phyloP scores from a whole-genome alignment of 2,797 vertebrate species.

The Clamator glandarius region DNA sequence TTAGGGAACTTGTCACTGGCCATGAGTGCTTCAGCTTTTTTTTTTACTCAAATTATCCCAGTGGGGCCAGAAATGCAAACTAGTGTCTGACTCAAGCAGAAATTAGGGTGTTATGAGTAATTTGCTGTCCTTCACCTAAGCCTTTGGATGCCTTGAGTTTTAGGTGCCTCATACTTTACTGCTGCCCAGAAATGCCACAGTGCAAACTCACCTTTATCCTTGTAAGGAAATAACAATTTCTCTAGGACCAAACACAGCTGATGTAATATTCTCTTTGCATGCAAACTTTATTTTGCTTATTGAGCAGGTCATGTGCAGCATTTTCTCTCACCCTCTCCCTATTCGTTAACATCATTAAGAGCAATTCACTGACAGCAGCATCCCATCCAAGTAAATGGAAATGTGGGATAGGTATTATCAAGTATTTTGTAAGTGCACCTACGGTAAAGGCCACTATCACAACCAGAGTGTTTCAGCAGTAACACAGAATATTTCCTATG shows the following conservation, averaged over 20 bases:
- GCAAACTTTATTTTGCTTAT: not conserved
- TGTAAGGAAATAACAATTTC: not conserved
- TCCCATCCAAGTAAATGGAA: not conserved
- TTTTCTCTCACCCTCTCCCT: not conserved
- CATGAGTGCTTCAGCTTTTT: not conserved
- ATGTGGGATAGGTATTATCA: not conserved
- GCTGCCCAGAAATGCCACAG: not conserved
- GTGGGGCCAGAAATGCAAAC: not conserved
- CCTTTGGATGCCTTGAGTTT: not conserved
- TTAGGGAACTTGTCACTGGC: not conserved
- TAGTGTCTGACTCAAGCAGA: not conserved
- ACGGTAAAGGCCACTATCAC: not conserved
- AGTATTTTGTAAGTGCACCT: not conserved
- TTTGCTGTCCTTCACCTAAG: not conserved
- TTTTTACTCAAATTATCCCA: not conserved
- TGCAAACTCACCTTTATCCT: not conserved
- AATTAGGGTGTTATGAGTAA: not conserved
- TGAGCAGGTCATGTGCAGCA: not conserved
- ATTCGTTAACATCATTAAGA: not conserved
- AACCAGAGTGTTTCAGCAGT: not conserved
- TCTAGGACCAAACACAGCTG: not conserved
- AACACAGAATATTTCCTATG: not conserved
- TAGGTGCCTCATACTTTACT: not conserved
- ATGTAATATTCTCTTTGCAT: not conserved
- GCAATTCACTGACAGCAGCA: not conserved